A percentile compares a stretch with the other conserved stretches of the same genome.
Conservation (phyloP, 1,140 invertebrate genomes). For the Manduca sexta region DNA sequence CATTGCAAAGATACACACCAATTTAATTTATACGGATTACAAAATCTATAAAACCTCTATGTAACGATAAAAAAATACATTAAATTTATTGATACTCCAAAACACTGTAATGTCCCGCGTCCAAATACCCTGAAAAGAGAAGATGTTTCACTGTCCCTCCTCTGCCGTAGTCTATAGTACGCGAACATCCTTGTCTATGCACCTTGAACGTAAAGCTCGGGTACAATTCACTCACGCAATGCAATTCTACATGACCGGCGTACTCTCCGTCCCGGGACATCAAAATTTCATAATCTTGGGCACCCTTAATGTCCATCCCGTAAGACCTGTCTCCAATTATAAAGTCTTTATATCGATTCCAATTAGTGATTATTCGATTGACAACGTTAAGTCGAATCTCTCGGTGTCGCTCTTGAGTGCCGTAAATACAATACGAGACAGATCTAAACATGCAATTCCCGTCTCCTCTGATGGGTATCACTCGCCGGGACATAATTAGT, state of each 20-base stretch:
- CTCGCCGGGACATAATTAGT: conserved; percentile 32
- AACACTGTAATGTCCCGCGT: conserved; percentile 60
- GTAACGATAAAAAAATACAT: conserved; percentile 6
- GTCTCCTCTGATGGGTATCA: conserved; percentile 49
- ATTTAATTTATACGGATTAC: too few relatives aligned
- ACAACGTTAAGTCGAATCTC: conserved; percentile 47
- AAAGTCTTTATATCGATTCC: conserved; percentile 57
- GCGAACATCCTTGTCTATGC: conserved; percentile 38
- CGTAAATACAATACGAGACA: conserved; percentile 49
- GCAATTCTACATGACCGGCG: conserved; percentile 55
- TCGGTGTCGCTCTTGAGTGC: conserved; percentile 50
- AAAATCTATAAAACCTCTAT: too few relatives aligned
- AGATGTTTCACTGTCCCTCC: conserved; percentile 44
- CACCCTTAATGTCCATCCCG: conserved; percentile 25
- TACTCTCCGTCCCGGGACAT: conserved; percentile 55
- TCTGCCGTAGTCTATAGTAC: conserved; percentile 50
- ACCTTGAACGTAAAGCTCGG: conserved; percentile 48
- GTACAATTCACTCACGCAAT: conserved; percentile 47
- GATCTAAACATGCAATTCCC: conserved; percentile 62
- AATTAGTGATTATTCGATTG: conserved; percentile 43
- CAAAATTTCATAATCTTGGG: conserved; percentile 36
- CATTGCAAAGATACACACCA: too few relatives aligned
- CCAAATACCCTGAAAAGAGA: conserved; percentile 49
- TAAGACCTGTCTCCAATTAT: conserved; percentile 57
- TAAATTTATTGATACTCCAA: conserved; percentile 38